Conservation (phyloP, 2,888 invertebrate genomes). For the Trachelus tabidus region DNA sequence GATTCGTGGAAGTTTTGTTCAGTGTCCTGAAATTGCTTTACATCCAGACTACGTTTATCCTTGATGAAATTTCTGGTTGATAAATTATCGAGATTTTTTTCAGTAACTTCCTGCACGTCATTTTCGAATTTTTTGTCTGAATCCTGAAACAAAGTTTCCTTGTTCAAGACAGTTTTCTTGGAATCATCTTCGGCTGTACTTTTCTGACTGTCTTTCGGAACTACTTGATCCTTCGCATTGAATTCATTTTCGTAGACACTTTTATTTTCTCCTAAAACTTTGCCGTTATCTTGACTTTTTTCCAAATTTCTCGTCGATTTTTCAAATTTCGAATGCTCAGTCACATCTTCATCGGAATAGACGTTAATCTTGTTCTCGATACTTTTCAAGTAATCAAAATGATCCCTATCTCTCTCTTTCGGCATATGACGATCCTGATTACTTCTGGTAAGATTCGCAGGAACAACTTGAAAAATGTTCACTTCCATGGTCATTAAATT, state of each 20-base stretch:
- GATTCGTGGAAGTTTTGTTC: background rate
- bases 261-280: background rate
- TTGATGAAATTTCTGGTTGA: background rate
- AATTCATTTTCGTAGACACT: background rate
- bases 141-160: background rate
- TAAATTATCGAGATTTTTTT: background rate
- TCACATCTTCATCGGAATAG: background rate
- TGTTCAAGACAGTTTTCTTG: background rate
- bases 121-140: background rate
- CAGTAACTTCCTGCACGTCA: background rate
- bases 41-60: background rate
- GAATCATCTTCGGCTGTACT: background rate
- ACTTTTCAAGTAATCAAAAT: background rate
- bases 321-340: background rate
- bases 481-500: background rate
- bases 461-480: background rate
- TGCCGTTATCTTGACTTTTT: background rate
- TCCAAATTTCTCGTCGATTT: background rate
- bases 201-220: background rate
- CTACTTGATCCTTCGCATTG: background rate
- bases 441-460: background rate
- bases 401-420: background rate
- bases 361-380: constrained; percentile 30
- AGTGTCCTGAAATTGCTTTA: background rate
- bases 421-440: background rate